Evolutionary conservation across 2,797 vertebrate genomes (phyloP), one percentile per base, ranked within the genome.

Genomic region (Sparus aurata): DNA sequence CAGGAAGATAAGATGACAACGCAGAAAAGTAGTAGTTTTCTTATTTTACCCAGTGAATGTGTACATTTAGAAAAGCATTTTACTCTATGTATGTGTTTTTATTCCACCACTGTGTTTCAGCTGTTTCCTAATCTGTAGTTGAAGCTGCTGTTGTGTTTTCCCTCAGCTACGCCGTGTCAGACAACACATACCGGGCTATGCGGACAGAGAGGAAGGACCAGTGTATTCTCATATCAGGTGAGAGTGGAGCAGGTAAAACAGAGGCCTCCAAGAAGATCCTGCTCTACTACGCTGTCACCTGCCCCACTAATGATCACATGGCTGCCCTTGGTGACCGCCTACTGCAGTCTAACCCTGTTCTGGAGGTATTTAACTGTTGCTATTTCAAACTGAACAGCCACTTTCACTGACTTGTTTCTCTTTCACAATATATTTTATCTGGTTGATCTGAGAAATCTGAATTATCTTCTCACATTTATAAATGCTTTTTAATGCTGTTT

Each of bases 221-320:
- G 75, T 98, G 87, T 91, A 94, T 96, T 72, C 92, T 96, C 47
- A 96, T 96, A 80, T 96, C 95, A 0, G 95, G 95, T 5, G 95
- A 99, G 92, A 99, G 98, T 0, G 98, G 98, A 1, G 97, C 98
- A 3, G 98, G 98, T 12, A 99, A 99, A 88, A 99, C 98, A 0
- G 98, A 99, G 69, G 95, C 97, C 25, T 99, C 98, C 73, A 99
- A 99, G 94, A 99, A 99, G 92, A 97, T 99, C 85, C 95, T 99
- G 25, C 97, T 98, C 77, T 99, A 98, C 77, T 97, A 97, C 0
- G 96, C 97, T 0, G 94, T 96, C 77, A 95, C 91, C 86, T 95
- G 94, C 80, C 94, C 94, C 17, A 87, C 92, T 9, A 93, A 91
- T 23, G 71, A 93, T 25, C 85, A 61, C 84, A 93, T 93, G 89